phyloP scores from a whole-genome alignment of 2,113 vertebrate genomes.

The Aviceda subcristata region DNA sequence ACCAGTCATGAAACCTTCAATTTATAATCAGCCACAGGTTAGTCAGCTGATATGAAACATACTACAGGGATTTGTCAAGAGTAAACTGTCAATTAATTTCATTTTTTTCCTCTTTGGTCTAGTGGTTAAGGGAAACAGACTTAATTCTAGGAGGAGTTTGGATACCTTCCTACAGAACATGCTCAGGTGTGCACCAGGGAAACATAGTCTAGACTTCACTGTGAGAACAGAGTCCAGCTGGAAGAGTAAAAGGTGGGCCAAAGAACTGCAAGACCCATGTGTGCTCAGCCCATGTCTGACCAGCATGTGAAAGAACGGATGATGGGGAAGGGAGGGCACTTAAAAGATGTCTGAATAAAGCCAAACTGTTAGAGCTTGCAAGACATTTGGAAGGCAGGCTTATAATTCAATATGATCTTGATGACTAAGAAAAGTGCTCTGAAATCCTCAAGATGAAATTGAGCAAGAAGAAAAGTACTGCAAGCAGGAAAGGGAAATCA shows the following conservation, averaged over 20 bases:
- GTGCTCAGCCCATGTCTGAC: neutral
- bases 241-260: neutral
- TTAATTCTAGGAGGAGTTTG: neutral
- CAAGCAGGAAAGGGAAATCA: neutral
- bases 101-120: neutral
- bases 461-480: neutral
- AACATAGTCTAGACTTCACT: neutral
- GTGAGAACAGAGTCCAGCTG: neutral
- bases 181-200: neutral
- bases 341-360: neutral
- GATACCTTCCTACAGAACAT: neutral
- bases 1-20: neutral
- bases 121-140: neutral
- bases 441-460: neutral
- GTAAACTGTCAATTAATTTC: neutral
- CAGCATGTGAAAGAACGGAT: neutral
- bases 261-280: neutral
- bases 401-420: neutral
- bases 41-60: neutral
- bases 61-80: neutral
- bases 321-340: neutral
- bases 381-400: neutral
- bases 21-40: neutral
- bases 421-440: neutral
- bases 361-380: neutral